A percentile compares a stretch with the other conserved stretches of the same genome.
These are phyloP conservation scores for Troides helena DNA, from an alignment of 2,888 invertebrate species.

Conservation along the genomic window DNA sequence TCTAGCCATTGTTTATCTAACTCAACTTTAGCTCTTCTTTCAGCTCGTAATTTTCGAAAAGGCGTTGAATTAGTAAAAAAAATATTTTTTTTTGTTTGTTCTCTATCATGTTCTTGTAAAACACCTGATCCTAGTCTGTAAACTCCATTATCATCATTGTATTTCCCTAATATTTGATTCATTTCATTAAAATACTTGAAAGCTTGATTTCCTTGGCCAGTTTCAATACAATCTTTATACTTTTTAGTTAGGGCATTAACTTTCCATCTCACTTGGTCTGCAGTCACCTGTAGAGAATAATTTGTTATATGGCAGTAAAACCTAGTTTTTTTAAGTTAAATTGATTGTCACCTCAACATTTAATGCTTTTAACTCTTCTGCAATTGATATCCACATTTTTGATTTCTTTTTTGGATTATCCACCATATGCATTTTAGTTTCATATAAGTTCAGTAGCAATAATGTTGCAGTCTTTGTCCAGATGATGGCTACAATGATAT, in stretches of 20 bases:
- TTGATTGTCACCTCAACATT: slow-evolving; percentile 49
- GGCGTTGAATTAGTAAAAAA: slow-evolving; percentile 47
- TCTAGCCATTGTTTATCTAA: slow-evolving; percentile 64
- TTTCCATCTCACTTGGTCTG: slow-evolving; percentile 66
- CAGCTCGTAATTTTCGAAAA: slow-evolving; percentile 55
- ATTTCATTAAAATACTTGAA: slow-evolving; percentile 67
- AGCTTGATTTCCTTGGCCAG: slow-evolving; percentile 50
- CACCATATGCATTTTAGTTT: slow-evolving; percentile 60
- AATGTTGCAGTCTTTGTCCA: slow-evolving; percentile 63
- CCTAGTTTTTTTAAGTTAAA: background rate
- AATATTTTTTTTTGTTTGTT: slow-evolving; percentile 44
- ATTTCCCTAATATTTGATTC: slow-evolving; percentile 60
- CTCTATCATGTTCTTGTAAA: slow-evolving; percentile 44
- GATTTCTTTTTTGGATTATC: slow-evolving; percentile 67
- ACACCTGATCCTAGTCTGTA: slow-evolving; percentile 59
- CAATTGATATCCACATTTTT: slow-evolving; percentile 63
- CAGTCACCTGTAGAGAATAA: slow-evolving; percentile 50
- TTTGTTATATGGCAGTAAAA: slow-evolving; percentile 3
- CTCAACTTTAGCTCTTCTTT: slow-evolving; percentile 58
- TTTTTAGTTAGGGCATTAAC: slow-evolving; percentile 64
- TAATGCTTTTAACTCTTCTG: slow-evolving; percentile 57
- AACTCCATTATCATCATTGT: slow-evolving; percentile 48
- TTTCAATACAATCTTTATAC: slow-evolving; percentile 61
- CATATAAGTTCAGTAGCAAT: slow-evolving; percentile 58
- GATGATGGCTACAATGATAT: slow-evolving; percentile 46